Conservation (phyloP, 2,113 vertebrate species). For the Oreochromis aureus region DNA sequence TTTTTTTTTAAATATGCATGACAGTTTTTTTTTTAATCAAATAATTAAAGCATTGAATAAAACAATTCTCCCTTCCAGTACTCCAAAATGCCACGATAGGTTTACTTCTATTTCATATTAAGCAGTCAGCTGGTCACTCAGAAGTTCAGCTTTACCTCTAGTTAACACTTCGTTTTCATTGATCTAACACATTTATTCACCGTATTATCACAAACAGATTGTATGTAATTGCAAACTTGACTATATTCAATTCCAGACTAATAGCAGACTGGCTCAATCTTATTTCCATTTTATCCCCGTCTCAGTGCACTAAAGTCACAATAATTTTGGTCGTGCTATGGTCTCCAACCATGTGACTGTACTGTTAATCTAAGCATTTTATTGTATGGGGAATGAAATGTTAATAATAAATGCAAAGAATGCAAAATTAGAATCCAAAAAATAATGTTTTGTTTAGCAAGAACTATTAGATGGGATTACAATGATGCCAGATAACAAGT, state of each 20-base stretch:
- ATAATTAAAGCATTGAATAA: neutral
- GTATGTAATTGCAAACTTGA: neutral
- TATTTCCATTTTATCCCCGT: fast-evolving
- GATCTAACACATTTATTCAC: neutral
- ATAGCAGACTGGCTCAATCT: neutral
- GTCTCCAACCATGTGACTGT: too few relatives aligned
- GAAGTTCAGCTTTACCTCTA: neutral
- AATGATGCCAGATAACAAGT: fast-evolving
- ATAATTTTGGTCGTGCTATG: too few relatives aligned
- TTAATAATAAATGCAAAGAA: neutral
- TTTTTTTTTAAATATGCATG: fast-evolving
- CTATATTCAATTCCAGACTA: neutral
- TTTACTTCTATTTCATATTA: neutral
- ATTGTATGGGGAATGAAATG: neutral
- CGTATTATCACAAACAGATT: neutral
- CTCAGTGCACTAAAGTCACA: neutral
- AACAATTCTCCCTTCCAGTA: fast-evolving
- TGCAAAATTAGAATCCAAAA: neutral
- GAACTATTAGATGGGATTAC: neutral
- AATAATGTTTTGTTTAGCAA: neutral
- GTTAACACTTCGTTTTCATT: neutral
- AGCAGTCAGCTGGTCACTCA: neutral
- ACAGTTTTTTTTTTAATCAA: neutral
- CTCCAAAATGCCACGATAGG: fast-evolving
- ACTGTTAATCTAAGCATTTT: neutral